Base-by-base conservation (phyloP, 2,888 invertebrate species). In the Leptopilina myrica region DNA sequence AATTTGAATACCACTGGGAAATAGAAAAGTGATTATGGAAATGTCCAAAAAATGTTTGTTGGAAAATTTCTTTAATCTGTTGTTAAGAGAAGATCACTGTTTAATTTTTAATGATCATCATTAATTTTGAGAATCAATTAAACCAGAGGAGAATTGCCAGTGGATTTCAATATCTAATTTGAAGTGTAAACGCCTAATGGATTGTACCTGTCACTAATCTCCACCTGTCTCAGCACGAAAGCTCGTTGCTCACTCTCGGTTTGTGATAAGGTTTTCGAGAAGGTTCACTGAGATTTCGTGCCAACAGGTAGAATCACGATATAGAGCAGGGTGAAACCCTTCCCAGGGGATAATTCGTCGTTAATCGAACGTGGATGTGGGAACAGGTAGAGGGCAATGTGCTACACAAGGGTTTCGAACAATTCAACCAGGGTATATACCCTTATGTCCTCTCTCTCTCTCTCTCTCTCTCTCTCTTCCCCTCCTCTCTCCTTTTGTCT, bases 321-420 rank as follows among this genome's bases (percentile, higher is more conserved):
- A 33, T 33, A 79, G 49, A 49, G 77, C 79, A 79, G 56, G 73
- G 81, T 77, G 76, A 73, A 84, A 78, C 46, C 80, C 82, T 80
- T 83, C 83, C 76, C 76, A 53, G 78, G 80, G 82, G 86, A 87
- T 87, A 86, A 86, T 86, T 86, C 82, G 86, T 87, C 84, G 85
- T 82, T 87, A 86, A 87, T 87, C 87, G 85, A 87, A 87, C 83
- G 86, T 85, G 86, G 85, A 86, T 86, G 85, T 77, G 79, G 83
- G 80, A 83, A 81, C 87, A 87, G 87, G 85, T 87, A 86, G 81
- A 46, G 46, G 62, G 79, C 78, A 79, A 59, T 64, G 69, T 69
- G 73, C 69, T 81, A 80, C 49, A 49, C 84, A 80, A 85, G 84
- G 83, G 83, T 80, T 85, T 84, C 81, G 83, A 82, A 82, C 82